These are phyloP conservation scores for Drusus annulatus DNA, from an alignment of 1,140 invertebrate species.

Conservation along the genomic window DNA sequence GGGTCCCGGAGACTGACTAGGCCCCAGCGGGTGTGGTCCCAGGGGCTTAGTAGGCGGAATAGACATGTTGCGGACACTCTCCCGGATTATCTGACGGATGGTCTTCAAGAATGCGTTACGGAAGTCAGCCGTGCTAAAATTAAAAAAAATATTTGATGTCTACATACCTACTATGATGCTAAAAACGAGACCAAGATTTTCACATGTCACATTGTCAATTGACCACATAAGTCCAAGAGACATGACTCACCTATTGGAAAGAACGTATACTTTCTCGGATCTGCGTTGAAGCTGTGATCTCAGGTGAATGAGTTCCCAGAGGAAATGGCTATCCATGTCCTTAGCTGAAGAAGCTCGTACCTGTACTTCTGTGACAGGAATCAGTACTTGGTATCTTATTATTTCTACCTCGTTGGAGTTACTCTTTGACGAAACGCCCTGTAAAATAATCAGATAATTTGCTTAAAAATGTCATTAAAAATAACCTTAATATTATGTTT, in stretches of 20 bases:
- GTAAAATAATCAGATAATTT: background rate
- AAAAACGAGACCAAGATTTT: conserved; percentile 1
- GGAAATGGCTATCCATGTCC: conserved; percentile 94
- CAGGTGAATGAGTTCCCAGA: conserved; percentile 97
- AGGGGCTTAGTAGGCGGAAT: conserved; percentile 86
- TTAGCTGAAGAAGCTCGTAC: conserved; percentile 92
- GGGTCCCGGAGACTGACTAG: conserved; percentile 55
- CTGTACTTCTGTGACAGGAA: conserved; percentile 97
- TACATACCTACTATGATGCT: background rate
- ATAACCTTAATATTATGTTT: background rate
- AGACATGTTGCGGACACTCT: conserved; percentile 95
- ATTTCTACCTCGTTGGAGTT: conserved; percentile 94
- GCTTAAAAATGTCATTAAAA: background rate
- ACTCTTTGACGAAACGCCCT: conserved; percentile 89
- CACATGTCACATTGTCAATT: background rate
- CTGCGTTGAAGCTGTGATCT: conserved; percentile 93
- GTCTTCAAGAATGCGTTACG: conserved; percentile 96
- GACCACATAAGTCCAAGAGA: background rate
- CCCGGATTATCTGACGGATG: conserved; percentile 95
- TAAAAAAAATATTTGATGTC: too few species aligned
- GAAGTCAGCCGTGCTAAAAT: conserved; percentile 89
- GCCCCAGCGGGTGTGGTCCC: conserved; percentile 63
- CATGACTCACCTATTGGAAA: conserved; percentile 88
- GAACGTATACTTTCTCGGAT: conserved; percentile 96
- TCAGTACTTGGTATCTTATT: conserved; percentile 94